These are phyloP conservation scores for Mnemiopsis leidyi DNA, from an alignment of 37 sponge, comb jelly and placozoan genomes.

Conservation along the genomic window DNA sequence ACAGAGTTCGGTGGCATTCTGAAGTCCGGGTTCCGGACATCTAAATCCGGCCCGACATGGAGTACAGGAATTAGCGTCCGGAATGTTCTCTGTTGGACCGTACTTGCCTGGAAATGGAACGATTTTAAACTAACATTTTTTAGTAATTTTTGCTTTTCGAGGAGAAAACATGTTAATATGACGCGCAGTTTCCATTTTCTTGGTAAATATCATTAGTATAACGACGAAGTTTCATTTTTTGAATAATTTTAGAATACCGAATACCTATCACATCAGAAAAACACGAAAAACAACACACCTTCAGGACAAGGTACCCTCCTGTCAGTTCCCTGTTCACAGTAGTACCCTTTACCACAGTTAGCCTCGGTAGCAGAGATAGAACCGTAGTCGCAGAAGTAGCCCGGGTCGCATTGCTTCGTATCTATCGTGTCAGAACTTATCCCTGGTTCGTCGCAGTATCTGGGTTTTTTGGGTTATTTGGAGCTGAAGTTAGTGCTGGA, in stretches of 20 bases:
- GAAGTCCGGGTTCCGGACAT: constrained; percentile 2
- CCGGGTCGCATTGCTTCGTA: constrained; percentile 18
- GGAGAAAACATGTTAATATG: too few species aligned
- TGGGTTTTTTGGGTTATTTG: too few species aligned
- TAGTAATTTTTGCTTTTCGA: too few species aligned
- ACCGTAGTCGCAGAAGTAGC: constrained; percentile 53
- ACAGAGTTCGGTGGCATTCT: constrained; percentile 15
- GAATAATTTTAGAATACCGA: too few species aligned
- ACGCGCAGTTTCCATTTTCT: too few species aligned
- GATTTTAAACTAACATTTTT: too few species aligned
- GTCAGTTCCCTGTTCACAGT: constrained; percentile 24
- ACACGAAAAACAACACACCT: neutral
- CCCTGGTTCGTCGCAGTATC: constrained; percentile 24
- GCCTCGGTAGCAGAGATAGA: neutral
- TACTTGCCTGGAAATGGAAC: constrained; percentile 22
- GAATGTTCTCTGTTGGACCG: constrained; percentile 23
- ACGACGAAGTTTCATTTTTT: too few species aligned
- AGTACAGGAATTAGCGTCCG: neutral
- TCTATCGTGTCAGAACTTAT: constrained; percentile 1
- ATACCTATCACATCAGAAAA: neutral
- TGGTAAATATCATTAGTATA: too few species aligned
- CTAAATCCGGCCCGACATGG: neutral
- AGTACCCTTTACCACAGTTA: constrained; percentile 15
- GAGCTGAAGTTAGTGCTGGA: neutral
- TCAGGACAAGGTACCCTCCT: constrained; percentile 7